Conservation (phyloP, 1,140 invertebrate species). For the Coboldia fuscipes region DNA sequence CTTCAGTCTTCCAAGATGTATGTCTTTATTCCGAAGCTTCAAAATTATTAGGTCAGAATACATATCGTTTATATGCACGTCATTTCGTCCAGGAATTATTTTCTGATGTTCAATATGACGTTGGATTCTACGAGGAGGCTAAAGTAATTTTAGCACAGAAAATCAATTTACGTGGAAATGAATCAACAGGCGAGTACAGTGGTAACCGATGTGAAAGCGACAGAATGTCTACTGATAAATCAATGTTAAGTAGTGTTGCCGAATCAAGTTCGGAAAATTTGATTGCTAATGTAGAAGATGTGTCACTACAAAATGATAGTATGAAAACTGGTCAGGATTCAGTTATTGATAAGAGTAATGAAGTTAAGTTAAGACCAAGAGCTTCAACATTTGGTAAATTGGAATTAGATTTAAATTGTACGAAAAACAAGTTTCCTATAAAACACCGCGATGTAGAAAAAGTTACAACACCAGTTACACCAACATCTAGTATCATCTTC, state of each 20-base stretch:
- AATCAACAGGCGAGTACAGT: not conserved
- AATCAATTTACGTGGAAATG: conserved; percentile 1
- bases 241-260: not conserved
- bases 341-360: not conserved
- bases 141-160: conserved; percentile 15
- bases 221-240: not conserved
- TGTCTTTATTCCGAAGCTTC: conserved; percentile 89
- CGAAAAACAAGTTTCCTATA: conserved; percentile 21
- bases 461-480: not conserved
- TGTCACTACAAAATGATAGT: not conserved
- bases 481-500: not conserved
- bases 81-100: conserved; percentile 89
- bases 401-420: conserved; percentile 19
- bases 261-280: not conserved
- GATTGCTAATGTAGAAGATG: not conserved
- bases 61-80: conserved; percentile 61
- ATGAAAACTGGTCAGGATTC: not conserved
- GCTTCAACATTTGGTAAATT: conserved; percentile 18
- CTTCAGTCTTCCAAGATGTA: conserved; percentile 61
- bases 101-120: conserved; percentile 60
- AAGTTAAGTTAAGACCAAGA: conserved; percentile 9
- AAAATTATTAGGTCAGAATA: conserved; percentile 49
- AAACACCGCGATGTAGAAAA: conserved; percentile 3
- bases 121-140: conserved; percentile 24
- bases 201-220: not conserved